Base-by-base conservation (phyloP, 2,797 vertebrate genomes). In the Poecilia wingei region DNA sequence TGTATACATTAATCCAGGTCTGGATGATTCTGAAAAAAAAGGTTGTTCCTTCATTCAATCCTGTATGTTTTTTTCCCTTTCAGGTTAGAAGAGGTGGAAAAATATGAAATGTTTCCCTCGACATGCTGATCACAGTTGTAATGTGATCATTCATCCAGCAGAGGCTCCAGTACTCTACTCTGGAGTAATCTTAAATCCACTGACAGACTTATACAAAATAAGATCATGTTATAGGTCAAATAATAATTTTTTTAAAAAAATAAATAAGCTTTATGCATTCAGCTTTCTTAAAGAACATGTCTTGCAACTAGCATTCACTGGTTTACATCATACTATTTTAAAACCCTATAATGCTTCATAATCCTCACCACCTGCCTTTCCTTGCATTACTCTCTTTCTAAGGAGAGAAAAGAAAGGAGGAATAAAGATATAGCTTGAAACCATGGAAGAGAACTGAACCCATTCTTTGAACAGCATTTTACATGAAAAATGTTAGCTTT, bases 331-430 rank as follows among this genome's bases (percentile, higher is more conserved):
- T 79, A 85, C 88, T 93, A 93, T 93, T 93, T 95, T 85, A 92
- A 89, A 91, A 64, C 83, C 82, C 72, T 83, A 84, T 93, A 94
- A 94, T 89, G 82, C 94, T 76, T 28, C 39, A 28, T 94, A 94
- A 95, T 95, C 93, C 91, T 86, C 77, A 8, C 61, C 61, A 3
- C 33, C 61, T 66, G 20, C 45, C 59, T 79, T 87, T 84, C 79
- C 75, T 82, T 87, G n/a, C 78, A 69, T 51, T 31, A 47, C 14
- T 6, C 59, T 80, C 84, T 84, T 87, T 88, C 85, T 86, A 28
- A 79, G 85, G 49, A 81, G 71, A 85, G 64, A 76, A 76, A 3
- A 55, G 76, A 76, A 81, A 80, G 74, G 76, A 71, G 33, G 71
- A 80, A 79, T 72, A 66, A 84, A 76, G 55, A 80, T 39, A 81